phyloP scores from a whole-genome alignment of 2,888 invertebrate species.

The Mesoligia furuncula region DNA sequence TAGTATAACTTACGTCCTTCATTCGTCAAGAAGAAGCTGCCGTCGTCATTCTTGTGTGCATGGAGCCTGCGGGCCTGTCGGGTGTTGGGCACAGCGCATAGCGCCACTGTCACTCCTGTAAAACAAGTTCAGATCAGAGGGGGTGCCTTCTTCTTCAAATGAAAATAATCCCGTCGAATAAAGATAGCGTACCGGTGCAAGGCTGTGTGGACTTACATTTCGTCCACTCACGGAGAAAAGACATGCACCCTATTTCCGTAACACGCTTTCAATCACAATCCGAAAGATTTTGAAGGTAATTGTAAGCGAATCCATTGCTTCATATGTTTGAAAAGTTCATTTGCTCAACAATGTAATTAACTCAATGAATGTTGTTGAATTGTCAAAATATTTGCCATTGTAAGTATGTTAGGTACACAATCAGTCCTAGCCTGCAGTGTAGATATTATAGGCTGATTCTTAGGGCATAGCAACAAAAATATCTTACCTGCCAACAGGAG shows the following conservation, averaged over 20 bases:
- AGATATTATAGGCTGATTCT: not conserved
- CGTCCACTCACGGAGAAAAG: not conserved
- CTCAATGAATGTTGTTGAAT: not conserved
- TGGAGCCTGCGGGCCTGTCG: slow-evolving; percentile 68
- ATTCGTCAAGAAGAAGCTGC: slow-evolving; percentile 71
- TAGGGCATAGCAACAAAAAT: slow-evolving; percentile 15
- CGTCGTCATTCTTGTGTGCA: slow-evolving; percentile 75
- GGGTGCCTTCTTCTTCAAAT: not conserved
- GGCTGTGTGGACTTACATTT: not conserved
- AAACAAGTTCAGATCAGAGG: not conserved
- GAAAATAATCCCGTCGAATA: not conserved
- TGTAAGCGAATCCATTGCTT: not conserved
- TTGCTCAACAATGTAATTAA: not conserved
- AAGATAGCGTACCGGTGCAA: not conserved
- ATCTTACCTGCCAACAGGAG: slow-evolving; percentile 80
- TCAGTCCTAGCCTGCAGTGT: not conserved
- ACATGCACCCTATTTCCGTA: not conserved
- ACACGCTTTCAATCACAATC: not conserved
- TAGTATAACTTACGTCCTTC: slow-evolving; percentile 68
- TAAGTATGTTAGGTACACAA: not conserved
- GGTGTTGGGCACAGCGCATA: slow-evolving; percentile 77
- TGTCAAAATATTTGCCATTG: not conserved
- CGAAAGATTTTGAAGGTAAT: not conserved
- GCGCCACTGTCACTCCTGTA: slow-evolving; percentile 77
- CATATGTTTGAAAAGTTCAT: too few relatives aligned